These are phyloP conservation scores for Ceratosolen solmsi DNA, from an alignment of 1,140 invertebrate genomes.

Conservation along the genomic window DNA sequence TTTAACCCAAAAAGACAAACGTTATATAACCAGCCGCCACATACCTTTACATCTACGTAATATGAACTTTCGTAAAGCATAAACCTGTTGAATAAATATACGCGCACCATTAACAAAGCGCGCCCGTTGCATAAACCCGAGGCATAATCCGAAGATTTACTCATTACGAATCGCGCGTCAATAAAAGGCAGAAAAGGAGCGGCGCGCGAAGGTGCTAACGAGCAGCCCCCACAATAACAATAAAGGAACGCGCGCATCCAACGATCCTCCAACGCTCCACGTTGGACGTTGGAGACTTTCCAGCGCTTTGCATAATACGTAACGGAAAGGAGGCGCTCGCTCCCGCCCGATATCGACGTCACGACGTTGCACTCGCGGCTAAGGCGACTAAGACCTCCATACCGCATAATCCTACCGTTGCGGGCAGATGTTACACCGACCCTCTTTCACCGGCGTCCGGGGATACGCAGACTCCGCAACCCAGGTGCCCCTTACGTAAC, in stretches of 20 bases:
- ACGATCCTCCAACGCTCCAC: no score
- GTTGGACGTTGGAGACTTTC: no score
- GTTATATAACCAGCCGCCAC: neutral
- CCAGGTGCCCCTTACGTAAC: slow-evolving; percentile 22
- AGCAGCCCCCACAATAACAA: no score
- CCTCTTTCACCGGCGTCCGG: neutral
- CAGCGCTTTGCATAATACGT: no score
- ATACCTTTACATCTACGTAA: slow-evolving; percentile 2
- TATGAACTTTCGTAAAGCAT: slow-evolving; percentile 26
- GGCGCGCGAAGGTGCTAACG: no score
- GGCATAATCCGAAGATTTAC: neutral
- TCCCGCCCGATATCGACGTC: neutral
- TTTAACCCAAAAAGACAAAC: neutral
- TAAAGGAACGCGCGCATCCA: no score
- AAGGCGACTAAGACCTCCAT: no score
- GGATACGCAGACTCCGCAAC: neutral
- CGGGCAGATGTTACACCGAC: neutral
- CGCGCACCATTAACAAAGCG: neutral
- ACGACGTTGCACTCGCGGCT: neutral
- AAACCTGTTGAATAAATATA: neutral
- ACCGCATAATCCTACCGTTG: no score
- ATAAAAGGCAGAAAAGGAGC: no score
- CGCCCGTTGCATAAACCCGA: neutral
- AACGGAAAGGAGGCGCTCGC: no score
- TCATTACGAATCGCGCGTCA: neutral